Evolutionary conservation across 2,113 vertebrate genomes (phyloP).

Genomic region (Notiomystis cincta): DNA sequence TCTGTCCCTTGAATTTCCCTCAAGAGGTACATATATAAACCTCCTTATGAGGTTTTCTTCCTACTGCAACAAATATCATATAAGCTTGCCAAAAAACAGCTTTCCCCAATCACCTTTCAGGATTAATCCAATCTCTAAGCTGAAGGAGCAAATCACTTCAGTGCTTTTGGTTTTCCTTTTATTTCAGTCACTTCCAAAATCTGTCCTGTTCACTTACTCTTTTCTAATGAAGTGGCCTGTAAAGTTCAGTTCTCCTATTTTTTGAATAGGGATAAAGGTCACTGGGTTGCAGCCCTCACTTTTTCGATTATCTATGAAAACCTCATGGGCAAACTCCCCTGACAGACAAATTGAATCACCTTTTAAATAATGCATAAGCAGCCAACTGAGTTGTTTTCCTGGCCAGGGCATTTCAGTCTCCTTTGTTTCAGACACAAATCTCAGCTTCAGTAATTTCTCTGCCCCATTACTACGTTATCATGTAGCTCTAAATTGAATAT

Average conservation of each 20-base stretch:
- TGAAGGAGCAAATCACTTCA: not conserved
- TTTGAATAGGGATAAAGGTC: not conserved
- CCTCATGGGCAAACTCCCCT: not conserved
- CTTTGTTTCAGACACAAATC: not conserved
- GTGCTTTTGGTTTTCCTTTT: not conserved
- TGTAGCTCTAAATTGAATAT: not conserved
- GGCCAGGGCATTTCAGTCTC: not conserved
- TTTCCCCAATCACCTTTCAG: not conserved
- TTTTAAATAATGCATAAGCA: not conserved
- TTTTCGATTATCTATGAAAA: not conserved
- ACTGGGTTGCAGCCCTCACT: fast-evolving
- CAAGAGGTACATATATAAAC: not conserved
- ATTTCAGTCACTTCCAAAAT: not conserved
- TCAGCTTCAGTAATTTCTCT: not conserved
- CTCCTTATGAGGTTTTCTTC: not conserved
- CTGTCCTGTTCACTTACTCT: not conserved
- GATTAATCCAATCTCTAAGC: not conserved
- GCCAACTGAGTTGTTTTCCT: not conserved
- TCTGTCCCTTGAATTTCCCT: not conserved
- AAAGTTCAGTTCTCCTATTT: not conserved
- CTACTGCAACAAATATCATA: not conserved
- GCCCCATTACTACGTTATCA: not conserved
- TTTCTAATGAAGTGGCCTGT: not conserved
- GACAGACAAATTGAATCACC: not conserved
- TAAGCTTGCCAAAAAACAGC: not conserved